A percentile compares a stretch with the other conserved stretches of the same genome.
phyloP scores from a whole-genome alignment of 2,797 vertebrate genomes.

The Protosalanx chinensis region DNA sequence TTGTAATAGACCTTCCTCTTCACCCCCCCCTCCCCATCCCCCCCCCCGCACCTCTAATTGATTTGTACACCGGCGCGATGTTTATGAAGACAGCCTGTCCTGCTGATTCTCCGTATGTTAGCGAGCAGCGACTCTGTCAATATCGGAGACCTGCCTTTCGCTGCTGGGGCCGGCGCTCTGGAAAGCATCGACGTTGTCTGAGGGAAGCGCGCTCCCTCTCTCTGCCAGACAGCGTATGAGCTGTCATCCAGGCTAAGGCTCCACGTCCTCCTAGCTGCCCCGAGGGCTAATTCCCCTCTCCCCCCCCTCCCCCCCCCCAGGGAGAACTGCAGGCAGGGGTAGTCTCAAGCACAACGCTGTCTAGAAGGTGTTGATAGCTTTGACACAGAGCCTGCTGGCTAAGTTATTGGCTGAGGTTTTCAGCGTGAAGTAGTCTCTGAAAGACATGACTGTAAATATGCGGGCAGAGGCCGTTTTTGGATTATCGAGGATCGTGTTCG shows the following conservation, averaged over 20 bases:
- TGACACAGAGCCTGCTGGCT: background rate
- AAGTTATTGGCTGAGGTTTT: background rate
- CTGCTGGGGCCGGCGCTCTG: constrained; percentile 26
- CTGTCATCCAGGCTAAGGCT: background rate
- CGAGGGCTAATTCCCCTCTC: background rate
- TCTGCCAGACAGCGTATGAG: constrained; percentile 35
- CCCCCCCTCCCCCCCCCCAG: constrained; percentile 23
- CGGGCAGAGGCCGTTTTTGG: background rate
- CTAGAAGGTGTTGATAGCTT: constrained; percentile 1
- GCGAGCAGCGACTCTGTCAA: constrained; percentile 31
- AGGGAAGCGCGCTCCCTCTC: constrained; percentile 22
- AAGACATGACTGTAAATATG: background rate
- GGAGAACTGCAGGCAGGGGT: background rate
- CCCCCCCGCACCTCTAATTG: constrained; percentile 31
- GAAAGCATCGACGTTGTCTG: constrained; percentile 35
- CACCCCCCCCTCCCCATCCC: background rate
- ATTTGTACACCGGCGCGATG: constrained; percentile 47
- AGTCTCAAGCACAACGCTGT: background rate
- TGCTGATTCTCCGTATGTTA: constrained; percentile 46
- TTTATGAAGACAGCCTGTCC: constrained; percentile 41
- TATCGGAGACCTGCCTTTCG: constrained; percentile 28
- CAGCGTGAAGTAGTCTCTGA: background rate
- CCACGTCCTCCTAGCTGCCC: background rate
- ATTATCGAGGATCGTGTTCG: background rate
- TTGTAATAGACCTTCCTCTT: constrained; percentile 13